Percentiles rank a stretch among this genome's conserved stretches.
Conservation (phyloP, 2,113 vertebrate genomes). For the Ctenodactylus gundi region DNA sequence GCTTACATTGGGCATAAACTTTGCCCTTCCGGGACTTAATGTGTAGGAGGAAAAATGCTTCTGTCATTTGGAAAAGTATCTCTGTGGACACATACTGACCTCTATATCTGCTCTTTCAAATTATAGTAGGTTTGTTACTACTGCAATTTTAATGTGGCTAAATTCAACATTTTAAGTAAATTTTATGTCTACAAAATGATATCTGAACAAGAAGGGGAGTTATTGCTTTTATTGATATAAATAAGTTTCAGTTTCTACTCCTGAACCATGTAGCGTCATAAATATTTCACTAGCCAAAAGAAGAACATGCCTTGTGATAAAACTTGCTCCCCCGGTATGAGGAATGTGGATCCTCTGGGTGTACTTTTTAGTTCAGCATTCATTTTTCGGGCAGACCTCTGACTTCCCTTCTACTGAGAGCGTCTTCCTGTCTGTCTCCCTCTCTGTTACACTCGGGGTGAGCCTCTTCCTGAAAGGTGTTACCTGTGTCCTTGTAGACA, state of each 20-base stretch:
- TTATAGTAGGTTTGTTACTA: not conserved
- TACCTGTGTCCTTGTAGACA: not conserved
- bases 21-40: not conserved
- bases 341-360: not conserved
- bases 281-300: not conserved
- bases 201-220: not conserved
- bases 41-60: not conserved
- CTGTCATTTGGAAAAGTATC: slow-evolving; percentile 2
- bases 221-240: not conserved
- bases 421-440: not conserved
- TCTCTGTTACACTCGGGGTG: not conserved
- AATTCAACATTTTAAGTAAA: not conserved
- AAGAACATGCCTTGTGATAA: not conserved
- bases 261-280: slow-evolving; percentile 10
- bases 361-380: not conserved
- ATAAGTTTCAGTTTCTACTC: not conserved
- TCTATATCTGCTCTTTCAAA: not conserved
- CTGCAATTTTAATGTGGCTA: not conserved
- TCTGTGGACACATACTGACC: not conserved
- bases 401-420: not conserved
- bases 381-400: not conserved
- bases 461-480: not conserved
- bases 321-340: not conserved
- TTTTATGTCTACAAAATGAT: slow-evolving; percentile 40
- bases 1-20: not conserved